Percentiles rank a stretch among this genome's conserved stretches.
These are phyloP conservation scores for Solenopsis invicta DNA, from an alignment of 1,140 invertebrate species.

Conservation along the genomic window DNA sequence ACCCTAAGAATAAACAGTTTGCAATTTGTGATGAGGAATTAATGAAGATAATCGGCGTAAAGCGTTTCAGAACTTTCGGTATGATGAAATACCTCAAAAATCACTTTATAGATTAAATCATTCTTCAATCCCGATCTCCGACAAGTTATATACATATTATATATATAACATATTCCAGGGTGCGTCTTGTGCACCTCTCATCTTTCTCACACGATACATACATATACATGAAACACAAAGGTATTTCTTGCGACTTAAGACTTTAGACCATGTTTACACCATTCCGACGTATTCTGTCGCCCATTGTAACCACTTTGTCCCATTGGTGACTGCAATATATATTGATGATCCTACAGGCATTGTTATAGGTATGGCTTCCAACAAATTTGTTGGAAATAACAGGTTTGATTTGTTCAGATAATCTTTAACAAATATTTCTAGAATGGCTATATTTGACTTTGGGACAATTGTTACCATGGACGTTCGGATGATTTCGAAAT, in stretches of 20 bases:
- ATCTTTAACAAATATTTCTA: neutral
- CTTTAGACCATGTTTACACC: constrained; percentile 74
- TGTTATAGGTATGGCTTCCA: neutral
- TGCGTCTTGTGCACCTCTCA: constrained; percentile 71
- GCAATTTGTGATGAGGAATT: constrained; percentile 97
- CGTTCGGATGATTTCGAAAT: constrained; percentile 68
- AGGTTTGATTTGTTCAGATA: neutral
- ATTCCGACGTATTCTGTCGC: constrained; percentile 72
- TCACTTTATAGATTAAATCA: constrained; percentile 93
- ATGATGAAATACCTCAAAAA: constrained; percentile 98
- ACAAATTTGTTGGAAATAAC: constrained; percentile 10
- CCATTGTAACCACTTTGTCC: constrained; percentile 69
- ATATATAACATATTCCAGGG: constrained; percentile 78
- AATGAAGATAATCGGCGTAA: constrained; percentile 95
- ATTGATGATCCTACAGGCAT: constrained; percentile 43
- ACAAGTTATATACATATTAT: constrained; percentile 81
- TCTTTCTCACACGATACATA: constrained; percentile 79
- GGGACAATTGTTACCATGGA: constrained; percentile 66
- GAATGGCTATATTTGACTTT: neutral
- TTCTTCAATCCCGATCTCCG: constrained; percentile 75
- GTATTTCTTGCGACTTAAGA: constrained; percentile 78
- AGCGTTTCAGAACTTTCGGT: constrained; percentile 96
- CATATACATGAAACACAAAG: constrained; percentile 76
- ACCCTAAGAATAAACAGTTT: constrained; percentile 97
- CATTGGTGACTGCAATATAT: constrained; percentile 30